Conservation (phyloP, 2,113 vertebrate species). For the Triplophysa tibetana region DNA sequence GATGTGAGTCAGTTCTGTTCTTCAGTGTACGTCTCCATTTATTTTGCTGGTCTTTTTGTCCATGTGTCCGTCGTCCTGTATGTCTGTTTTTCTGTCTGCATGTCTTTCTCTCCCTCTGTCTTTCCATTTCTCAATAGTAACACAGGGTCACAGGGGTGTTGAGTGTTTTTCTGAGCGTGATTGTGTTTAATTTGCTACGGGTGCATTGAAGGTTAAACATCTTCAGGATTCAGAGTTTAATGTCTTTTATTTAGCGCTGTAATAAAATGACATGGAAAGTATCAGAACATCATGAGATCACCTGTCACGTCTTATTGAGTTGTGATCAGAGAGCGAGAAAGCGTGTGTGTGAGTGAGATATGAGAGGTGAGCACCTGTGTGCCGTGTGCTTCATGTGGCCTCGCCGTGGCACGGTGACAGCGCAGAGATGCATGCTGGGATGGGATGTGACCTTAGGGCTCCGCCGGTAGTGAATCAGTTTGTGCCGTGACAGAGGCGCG, state of each 20-base stretch:
- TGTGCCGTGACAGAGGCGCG: slow-evolving; percentile 64
- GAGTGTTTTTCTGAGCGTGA: neutral
- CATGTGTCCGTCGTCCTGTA: too few relatives aligned
- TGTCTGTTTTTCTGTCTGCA: too few relatives aligned
- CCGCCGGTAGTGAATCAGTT: slow-evolving; percentile 66
- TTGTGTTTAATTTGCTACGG: neutral
- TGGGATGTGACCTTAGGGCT: slow-evolving; percentile 45
- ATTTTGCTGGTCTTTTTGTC: too few relatives aligned
- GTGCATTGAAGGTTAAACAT: neutral
- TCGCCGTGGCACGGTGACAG: neutral
- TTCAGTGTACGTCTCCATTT: too few relatives aligned
- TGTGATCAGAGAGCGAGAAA: neutral
- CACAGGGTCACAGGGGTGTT: too few relatives aligned
- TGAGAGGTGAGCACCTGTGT: slow-evolving; percentile 22
- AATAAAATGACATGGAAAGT: neutral
- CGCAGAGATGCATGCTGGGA: slow-evolving; percentile 54
- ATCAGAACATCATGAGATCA: neutral
- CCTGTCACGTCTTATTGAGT: neutral
- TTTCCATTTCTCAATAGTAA: too few relatives aligned
- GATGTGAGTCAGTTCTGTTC: too few relatives aligned
- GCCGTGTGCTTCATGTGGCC: slow-evolving; percentile 2
- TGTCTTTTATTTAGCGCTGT: neutral
- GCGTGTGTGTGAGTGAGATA: neutral
- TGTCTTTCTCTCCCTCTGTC: too few relatives aligned
- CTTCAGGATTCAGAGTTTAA: slow-evolving; percentile 15